Conservation (phyloP, 1,140 invertebrate species). For the Bombus breviceps region DNA sequence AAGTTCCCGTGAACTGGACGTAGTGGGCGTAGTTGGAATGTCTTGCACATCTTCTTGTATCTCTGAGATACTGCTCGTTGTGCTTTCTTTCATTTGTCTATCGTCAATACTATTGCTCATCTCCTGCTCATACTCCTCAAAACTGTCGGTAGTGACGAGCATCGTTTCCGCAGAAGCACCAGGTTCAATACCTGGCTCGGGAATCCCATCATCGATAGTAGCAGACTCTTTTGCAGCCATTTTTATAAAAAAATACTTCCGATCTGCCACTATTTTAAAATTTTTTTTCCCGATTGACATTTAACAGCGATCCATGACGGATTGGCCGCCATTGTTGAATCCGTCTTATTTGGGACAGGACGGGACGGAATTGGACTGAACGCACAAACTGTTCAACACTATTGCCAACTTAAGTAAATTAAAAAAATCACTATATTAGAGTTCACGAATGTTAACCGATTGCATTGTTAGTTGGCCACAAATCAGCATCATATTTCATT, state of each 20-base stretch:
- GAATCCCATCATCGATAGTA: constrained; percentile 72
- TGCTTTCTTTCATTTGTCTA: constrained; percentile 76
- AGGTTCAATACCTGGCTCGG: constrained; percentile 81
- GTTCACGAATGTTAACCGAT: not conserved
- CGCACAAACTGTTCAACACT: not conserved
- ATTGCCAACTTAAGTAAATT: not conserved
- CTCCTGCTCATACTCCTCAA: constrained; percentile 87
- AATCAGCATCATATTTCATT: not conserved
- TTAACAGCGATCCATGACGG: constrained; percentile 51
- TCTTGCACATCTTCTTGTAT: constrained; percentile 83
- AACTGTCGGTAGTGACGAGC: constrained; percentile 87
- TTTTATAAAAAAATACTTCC: constrained; percentile 37
- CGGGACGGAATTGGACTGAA: not conserved
- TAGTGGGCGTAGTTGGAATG: constrained; percentile 61
- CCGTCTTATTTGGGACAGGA: constrained; percentile 9
- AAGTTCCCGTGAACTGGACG: constrained; percentile 51
- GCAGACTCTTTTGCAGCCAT: constrained; percentile 73
- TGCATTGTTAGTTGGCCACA: not conserved
- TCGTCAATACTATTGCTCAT: constrained; percentile 86
- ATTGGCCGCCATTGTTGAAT: constrained; percentile 57
- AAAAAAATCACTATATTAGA: not conserved
- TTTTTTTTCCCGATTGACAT: constrained; percentile 50
- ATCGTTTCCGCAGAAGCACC: constrained; percentile 86
- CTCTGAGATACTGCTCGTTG: constrained; percentile 83
- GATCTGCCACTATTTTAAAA: constrained; percentile 38